phyloP scores from a whole-genome alignment of 2,888 invertebrate species.

The Drosophila barbarae region DNA sequence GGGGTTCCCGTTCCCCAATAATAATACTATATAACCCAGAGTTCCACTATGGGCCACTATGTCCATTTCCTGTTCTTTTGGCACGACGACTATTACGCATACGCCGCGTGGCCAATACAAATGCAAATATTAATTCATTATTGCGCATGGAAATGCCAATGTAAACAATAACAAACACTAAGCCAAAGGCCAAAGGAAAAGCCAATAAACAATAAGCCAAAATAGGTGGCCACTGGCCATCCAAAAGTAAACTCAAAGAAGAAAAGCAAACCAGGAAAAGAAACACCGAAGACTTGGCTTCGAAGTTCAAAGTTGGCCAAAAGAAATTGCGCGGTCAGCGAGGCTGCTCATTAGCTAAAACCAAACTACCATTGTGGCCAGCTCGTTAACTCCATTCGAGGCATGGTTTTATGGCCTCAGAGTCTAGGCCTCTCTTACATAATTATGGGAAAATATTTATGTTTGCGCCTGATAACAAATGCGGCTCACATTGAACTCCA shows the following conservation, averaged over 20 bases:
- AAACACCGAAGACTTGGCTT: constrained; percentile 1
- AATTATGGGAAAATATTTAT: constrained; percentile 67
- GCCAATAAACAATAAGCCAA: constrained; percentile 43
- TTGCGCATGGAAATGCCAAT: constrained; percentile 50
- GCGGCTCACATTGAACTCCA: constrained; percentile 34
- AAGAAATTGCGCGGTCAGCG: constrained; percentile 53
- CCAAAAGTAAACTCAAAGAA: constrained; percentile 16
- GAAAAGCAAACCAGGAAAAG: not conserved
- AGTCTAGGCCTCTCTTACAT: constrained; percentile 43
- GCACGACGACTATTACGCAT: constrained; percentile 57
- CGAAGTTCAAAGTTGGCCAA: constrained; percentile 66
- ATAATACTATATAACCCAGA: constrained; percentile 6
- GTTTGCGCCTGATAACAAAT: constrained; percentile 50
- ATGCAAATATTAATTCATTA: constrained; percentile 70
- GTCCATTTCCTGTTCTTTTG: constrained; percentile 57
- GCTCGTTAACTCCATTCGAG: constrained; percentile 41
- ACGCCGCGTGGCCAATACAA: constrained; percentile 54
- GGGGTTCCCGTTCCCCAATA: constrained; percentile 4
- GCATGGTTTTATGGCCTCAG: constrained; percentile 29
- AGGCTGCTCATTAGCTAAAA: constrained; percentile 58
- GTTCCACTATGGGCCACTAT: constrained; percentile 15
- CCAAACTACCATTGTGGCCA: constrained; percentile 33
- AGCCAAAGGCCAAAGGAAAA: constrained; percentile 38
- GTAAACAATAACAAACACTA: constrained; percentile 28
- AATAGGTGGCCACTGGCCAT: constrained; percentile 17